Evolutionary conservation across 35 echinoderm and acorn worm genomes (phyloP).

Genomic region (Heliocidaris tuberculata): DNA sequence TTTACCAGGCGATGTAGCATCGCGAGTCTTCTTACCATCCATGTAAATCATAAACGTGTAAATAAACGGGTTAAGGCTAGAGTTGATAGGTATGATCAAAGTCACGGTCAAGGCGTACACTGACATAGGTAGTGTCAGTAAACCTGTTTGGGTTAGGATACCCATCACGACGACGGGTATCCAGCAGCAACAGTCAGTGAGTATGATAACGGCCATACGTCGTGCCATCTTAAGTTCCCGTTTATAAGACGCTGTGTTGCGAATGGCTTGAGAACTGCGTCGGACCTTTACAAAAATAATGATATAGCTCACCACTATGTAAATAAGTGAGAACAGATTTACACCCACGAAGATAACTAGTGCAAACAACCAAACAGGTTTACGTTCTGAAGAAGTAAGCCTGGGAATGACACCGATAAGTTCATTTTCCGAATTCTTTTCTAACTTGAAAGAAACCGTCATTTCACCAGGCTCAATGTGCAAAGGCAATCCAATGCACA

Average conservation of each 20-base stretch:
- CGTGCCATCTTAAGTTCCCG: not conserved
- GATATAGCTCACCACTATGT: not conserved
- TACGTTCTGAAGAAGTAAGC: not conserved
- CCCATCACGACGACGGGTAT: not conserved
- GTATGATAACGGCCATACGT: not conserved
- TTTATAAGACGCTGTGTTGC: not conserved
- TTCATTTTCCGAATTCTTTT: not conserved
- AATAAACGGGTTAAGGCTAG: not conserved
- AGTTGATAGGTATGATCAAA: not conserved
- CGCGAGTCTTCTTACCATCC: not conserved
- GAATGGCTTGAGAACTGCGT: not conserved
- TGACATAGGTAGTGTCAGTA: not conserved
- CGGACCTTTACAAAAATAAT: not conserved
- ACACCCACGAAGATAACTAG: not conserved
- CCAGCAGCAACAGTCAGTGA: not conserved
- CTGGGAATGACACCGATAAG: not conserved
- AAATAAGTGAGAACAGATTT: not conserved
- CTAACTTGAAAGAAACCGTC: not conserved
- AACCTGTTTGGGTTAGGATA: not conserved
- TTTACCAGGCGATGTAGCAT: too few species aligned
- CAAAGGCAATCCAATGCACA: not conserved
- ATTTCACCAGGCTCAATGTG: not conserved
- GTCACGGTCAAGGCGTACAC: not conserved
- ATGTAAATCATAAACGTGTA: conserved; percentile 8
- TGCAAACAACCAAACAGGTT: not conserved